A percentile compares a stretch with the other conserved stretches of the same genome.
Evolutionary conservation across 2,888 invertebrate genomes (phyloP).

Genomic region (Congeria kusceri): DNA sequence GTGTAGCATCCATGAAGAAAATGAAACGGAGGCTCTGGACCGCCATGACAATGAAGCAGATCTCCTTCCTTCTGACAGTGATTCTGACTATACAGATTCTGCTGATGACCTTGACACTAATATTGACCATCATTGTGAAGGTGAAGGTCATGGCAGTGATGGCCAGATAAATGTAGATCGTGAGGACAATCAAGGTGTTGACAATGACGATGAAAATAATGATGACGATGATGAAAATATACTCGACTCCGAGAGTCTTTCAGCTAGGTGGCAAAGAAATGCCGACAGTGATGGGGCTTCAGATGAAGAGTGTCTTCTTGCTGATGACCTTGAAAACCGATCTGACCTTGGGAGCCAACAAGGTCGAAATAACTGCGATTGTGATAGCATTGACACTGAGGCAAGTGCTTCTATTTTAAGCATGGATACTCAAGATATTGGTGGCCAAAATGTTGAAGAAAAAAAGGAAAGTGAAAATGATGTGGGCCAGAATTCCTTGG

Average conservation of each 20-base stretch:
- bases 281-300: constrained; percentile 43
- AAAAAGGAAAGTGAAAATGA: constrained; percentile 33
- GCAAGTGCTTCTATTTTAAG: constrained; percentile 57
- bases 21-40: constrained; percentile 24
- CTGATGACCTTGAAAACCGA: constrained; percentile 1
- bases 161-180: not conserved
- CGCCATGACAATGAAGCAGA: constrained; percentile 42
- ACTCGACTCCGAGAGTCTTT: constrained; percentile 38
- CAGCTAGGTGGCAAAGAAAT: constrained; percentile 45
- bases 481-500: no score
- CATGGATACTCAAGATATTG: constrained; percentile 44
- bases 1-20: constrained; percentile 30
- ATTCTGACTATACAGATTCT: constrained; percentile 52
- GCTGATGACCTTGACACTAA: constrained; percentile 45
- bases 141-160: constrained; percentile 17
- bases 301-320: constrained; percentile 51
- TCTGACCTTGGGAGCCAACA: not conserved
- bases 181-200: constrained; percentile 18
- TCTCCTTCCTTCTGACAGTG: constrained; percentile 50
- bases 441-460: constrained; percentile 5
- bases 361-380: constrained; percentile 42
- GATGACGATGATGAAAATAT: constrained; percentile 60
- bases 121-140: constrained; percentile 26
- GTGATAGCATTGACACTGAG: constrained; percentile 54
- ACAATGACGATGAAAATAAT: constrained; percentile 28